Percentiles rank a stretch among this genome's conserved stretches.
These are phyloP conservation scores for Ooceraea biroi DNA, from an alignment of 1,140 invertebrate genomes.

Conservation along the genomic window DNA sequence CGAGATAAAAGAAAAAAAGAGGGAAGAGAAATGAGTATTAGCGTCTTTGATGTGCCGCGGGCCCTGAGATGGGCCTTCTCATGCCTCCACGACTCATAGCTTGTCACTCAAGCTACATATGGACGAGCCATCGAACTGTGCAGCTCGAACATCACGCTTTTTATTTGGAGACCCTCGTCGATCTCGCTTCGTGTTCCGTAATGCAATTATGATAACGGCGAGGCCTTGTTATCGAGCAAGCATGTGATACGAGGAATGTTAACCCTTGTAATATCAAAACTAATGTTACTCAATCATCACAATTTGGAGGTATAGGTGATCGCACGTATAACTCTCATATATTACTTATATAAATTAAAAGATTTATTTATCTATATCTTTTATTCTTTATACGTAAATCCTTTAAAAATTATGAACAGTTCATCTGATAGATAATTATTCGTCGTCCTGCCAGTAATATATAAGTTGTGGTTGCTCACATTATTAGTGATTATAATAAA, in stretches of 20 bases:
- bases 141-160: slow-evolving; percentile 75
- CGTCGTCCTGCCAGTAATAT: too few relatives aligned
- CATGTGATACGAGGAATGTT: neutral
- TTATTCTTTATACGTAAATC: too few relatives aligned
- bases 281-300: slow-evolving; percentile 14
- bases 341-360: neutral
- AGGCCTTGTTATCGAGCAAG: slow-evolving; percentile 37
- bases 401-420: too few relatives aligned
- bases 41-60: slow-evolving; percentile 84
- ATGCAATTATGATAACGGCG: slow-evolving; percentile 56
- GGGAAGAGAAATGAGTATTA: slow-evolving; percentile 73
- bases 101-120: slow-evolving; percentile 82
- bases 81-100: slow-evolving; percentile 78
- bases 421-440: too few relatives aligned
- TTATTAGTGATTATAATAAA: too few relatives aligned
- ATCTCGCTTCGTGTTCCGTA: slow-evolving; percentile 37
- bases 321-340: neutral
- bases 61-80: slow-evolving; percentile 73
- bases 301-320: neutral
- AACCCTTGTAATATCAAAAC: slow-evolving; percentile 8
- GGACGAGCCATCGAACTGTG: slow-evolving; percentile 82
- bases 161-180: slow-evolving; percentile 12
- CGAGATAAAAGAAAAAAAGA: slow-evolving; percentile 56
- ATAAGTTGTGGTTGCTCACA: too few relatives aligned
- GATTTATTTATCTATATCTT: neutral